Base-by-base conservation (phyloP, 2,797 vertebrate species). In the Pristis pectinata region DNA sequence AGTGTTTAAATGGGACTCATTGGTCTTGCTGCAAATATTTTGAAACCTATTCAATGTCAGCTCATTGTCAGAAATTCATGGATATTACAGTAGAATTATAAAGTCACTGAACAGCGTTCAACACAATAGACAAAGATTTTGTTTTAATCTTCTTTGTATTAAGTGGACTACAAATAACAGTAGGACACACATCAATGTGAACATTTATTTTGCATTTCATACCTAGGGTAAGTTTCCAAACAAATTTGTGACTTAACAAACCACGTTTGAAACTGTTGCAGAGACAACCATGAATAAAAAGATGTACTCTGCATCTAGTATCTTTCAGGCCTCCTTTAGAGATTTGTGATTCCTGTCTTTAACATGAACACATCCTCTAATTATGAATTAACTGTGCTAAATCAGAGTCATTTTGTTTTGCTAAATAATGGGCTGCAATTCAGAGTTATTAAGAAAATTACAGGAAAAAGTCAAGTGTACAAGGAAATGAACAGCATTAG, bases 361-460 rank as follows among this genome's bases (percentile, higher is more conserved):
- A 74, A 94, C 72, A 53, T 70, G 74, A 74, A 74, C 92, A 93
- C 92, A 93, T 72, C 67, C 92, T 93, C 70, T 93, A 92, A 74
- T 74, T 93, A 93, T 10, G 41, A 74, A 44, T 74, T 93, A 41
- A 72, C 67, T 76, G 30, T 74, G 92, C 93, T 93, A 53, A 93
- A 72, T 93, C 44, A 74, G 70, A 93, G 44, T 93, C 67, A 93
- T 93, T 72, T 93, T 93, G 70, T 74, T 93, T 93, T 74, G 30
- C 27, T 74, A 74, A 93, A 93, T 74, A 93, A 74, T 93, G 92
- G 64, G 67, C 67, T 53, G 67, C 70, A 74, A 93, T 93, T 93
- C 67, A 74, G 41, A 72, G 92, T 76, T 74, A 93, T 93, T 93
- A 93, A 93, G 67, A 34, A 93, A 93, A 93, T 93, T 93, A 93